Percentiles rank a stretch among this genome's conserved stretches.
Evolutionary conservation across 2,113 vertebrate species (phyloP).

Genomic region (Sander vitreus): DNA sequence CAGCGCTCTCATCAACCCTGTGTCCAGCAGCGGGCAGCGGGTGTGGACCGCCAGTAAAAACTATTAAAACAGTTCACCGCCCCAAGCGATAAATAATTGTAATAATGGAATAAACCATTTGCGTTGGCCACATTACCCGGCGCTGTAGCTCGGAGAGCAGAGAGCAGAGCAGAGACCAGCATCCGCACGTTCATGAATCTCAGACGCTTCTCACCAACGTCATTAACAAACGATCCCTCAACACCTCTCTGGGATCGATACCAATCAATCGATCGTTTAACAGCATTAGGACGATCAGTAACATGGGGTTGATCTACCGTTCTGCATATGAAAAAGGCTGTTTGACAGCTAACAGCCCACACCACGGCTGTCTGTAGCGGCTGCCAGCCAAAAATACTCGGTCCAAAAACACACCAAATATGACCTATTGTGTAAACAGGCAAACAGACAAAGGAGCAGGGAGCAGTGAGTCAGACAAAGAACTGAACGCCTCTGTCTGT

Average conservation of each 20-base stretch:
- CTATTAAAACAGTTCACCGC: not conserved
- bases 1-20: no score
- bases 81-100: not conserved
- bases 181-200: not conserved
- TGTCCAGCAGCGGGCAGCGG: not conserved
- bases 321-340: not conserved
- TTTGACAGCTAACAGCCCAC: not conserved
- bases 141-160: no score
- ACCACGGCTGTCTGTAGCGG: not conserved
- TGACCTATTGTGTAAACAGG: conserved; percentile 45
- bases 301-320: not conserved
- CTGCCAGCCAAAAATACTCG: not conserved
- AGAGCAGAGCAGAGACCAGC: not conserved
- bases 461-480: conserved; percentile 41
- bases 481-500: conserved; percentile 19
- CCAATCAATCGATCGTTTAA: not conserved
- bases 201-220: not conserved
- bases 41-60: no score
- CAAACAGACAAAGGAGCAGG: conserved; percentile 45
- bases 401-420: conserved; percentile 7
- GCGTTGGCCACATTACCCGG: not conserved
- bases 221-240: not conserved
- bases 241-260: not conserved
- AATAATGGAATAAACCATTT: not conserved
- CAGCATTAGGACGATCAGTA: not conserved